phyloP scores from a whole-genome alignment of 2,888 invertebrate genomes.

The Megalurothrips usitatus region DNA sequence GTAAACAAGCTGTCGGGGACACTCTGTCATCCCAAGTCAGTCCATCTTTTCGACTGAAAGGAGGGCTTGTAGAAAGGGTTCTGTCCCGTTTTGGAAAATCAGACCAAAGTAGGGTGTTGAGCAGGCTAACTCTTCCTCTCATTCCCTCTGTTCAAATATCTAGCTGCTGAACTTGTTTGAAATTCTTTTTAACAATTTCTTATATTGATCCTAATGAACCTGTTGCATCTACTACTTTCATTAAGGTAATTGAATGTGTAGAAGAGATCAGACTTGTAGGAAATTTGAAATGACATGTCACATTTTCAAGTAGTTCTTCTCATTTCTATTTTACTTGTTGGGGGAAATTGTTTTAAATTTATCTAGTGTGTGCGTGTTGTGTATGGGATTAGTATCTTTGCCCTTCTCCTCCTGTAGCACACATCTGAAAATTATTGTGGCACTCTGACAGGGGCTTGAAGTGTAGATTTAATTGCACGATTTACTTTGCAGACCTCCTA shows the following conservation, averaged over 20 bases:
- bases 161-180: background rate
- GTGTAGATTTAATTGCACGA: constrained; percentile 9
- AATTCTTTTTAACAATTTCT: background rate
- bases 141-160: background rate
- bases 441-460: background rate
- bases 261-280: background rate
- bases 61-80: background rate
- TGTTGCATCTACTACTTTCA: too few species aligned
- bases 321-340: too few species aligned
- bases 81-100: background rate
- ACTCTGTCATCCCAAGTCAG: background rate
- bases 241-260: too few species aligned
- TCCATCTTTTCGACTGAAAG: background rate
- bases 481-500: constrained; percentile 60
- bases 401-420: too few species aligned
- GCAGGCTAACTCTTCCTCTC: background rate
- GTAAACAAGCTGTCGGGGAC: background rate
- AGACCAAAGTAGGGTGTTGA: background rate
- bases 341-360: too few species aligned
- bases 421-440: background rate
- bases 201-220: background rate
- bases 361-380: too few species aligned
- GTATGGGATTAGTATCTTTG: too few species aligned
- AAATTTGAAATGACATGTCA: too few species aligned
- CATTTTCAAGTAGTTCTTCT: too few species aligned